Percentiles rank a stretch among this genome's conserved stretches.
phyloP scores from a whole-genome alignment of 1,140 invertebrate species.

The Drosophila ironensis region DNA sequence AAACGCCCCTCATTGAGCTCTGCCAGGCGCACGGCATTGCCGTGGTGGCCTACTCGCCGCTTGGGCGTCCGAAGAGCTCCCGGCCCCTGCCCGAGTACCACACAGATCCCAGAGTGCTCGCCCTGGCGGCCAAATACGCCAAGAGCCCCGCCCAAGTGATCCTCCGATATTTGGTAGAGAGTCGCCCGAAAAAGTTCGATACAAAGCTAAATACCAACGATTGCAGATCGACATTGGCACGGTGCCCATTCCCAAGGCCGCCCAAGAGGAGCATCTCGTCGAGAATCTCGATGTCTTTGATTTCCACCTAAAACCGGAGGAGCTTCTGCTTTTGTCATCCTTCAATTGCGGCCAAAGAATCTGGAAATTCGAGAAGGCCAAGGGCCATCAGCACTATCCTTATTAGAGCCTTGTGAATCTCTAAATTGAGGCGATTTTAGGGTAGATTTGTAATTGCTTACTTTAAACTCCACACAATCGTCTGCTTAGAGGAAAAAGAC shows the following conservation, averaged over 20 bases:
- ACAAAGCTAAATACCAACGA: not conserved
- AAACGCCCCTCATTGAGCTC: slow-evolving; percentile 88
- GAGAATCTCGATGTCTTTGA: slow-evolving; percentile 90
- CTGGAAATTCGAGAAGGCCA: slow-evolving; percentile 55
- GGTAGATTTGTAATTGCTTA: no score
- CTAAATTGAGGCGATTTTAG: no score
- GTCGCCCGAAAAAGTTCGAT: not conserved
- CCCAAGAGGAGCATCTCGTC: slow-evolving; percentile 86
- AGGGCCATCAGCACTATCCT: slow-evolving; percentile 46
- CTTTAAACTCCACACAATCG: no score
- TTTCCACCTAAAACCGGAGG: slow-evolving; percentile 86
- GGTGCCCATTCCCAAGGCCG: slow-evolving; percentile 91
- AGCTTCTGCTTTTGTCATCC: slow-evolving; percentile 84
- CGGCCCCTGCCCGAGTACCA: slow-evolving; percentile 71
- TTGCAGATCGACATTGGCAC: slow-evolving; percentile 88
- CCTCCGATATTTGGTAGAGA: slow-evolving; percentile 84
- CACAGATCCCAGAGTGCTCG: slow-evolving; percentile 83
- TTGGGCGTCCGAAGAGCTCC: slow-evolving; percentile 86
- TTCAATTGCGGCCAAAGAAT: slow-evolving; percentile 82
- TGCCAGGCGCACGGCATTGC: slow-evolving; percentile 86
- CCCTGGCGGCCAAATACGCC: slow-evolving; percentile 85
- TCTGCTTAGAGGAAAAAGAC: no score
- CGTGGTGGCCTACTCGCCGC: slow-evolving; percentile 90
- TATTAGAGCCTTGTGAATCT: no score
- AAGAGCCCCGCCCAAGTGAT: slow-evolving; percentile 88